Evolutionary conservation across 1,140 invertebrate genomes (phyloP).

Genomic region (Temnothorax longispinosus): DNA sequence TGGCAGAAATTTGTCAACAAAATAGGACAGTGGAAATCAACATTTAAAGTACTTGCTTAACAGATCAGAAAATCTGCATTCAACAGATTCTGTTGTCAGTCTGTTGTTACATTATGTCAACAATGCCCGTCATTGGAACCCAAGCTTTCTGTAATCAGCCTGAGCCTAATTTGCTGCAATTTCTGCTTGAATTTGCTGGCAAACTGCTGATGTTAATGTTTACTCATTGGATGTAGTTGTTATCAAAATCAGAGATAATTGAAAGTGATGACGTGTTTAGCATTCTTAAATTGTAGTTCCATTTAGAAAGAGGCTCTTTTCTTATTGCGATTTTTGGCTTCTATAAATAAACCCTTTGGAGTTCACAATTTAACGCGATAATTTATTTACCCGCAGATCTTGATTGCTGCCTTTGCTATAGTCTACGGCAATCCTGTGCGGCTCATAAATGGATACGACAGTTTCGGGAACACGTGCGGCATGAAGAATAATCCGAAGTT

Average conservation of each 20-base stretch:
- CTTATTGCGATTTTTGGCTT: not conserved
- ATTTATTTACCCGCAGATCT: slow-evolving; percentile 87
- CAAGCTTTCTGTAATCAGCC: not conserved
- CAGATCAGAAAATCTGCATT: not conserved
- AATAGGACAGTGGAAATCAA: not conserved
- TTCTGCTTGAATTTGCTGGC: not conserved
- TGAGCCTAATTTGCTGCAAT: not conserved
- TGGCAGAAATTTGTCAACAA: not conserved
- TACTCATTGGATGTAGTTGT: not conserved
- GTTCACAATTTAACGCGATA: not conserved
- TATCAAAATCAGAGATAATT: not conserved
- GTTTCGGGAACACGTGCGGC: slow-evolving; percentile 98
- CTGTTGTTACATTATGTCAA: not conserved
- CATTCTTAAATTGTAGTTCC: not conserved
- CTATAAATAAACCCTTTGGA: not conserved
- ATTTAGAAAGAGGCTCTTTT: not conserved
- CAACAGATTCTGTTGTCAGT: not conserved
- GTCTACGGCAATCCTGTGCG: slow-evolving; percentile 95
- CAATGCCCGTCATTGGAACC: not conserved
- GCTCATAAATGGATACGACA: slow-evolving; percentile 97
- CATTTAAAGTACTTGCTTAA: not conserved
- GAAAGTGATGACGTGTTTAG: not conserved
- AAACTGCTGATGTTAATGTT: not conserved
- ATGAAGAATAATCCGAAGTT: slow-evolving; percentile 92
- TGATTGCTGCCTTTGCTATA: slow-evolving; percentile 95